A percentile compares a stretch with the other conserved stretches of the same genome.
phyloP scores from a whole-genome alignment of 2,888 invertebrate species.

The Caenorhabditis sp. region DNA sequence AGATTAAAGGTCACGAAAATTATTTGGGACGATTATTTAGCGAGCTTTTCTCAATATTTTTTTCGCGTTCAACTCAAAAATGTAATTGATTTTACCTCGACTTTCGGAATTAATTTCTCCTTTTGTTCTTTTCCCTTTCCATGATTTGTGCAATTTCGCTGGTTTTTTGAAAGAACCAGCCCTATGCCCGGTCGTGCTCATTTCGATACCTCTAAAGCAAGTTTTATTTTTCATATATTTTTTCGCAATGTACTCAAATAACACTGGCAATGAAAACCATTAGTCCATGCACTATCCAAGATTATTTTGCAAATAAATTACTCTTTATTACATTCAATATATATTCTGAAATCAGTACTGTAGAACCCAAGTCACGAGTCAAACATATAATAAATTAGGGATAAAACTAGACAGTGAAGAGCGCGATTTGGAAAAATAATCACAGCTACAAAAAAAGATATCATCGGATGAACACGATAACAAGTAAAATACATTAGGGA shows the following conservation, averaged over 20 bases:
- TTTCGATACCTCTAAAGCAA: background rate
- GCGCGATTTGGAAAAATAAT: constrained; percentile 8
- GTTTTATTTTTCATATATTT: background rate
- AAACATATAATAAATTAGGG: constrained; percentile 23
- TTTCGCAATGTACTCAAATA: background rate
- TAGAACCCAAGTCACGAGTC: constrained; percentile 17
- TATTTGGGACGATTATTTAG: too few species aligned
- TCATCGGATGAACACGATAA: background rate
- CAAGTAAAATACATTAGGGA: constrained; percentile 7
- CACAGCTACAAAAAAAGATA: constrained; percentile 17
- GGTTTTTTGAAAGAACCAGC: constrained; percentile 88
- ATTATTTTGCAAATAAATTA: background rate
- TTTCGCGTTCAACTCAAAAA: too few species aligned
- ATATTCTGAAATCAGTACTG: constrained; percentile 14
- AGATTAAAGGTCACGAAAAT: too few species aligned
- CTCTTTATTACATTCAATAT: background rate
- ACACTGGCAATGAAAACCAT: background rate
- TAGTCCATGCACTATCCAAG: too few species aligned
- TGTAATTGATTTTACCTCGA: too few species aligned
- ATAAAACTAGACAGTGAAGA: constrained; percentile 5
- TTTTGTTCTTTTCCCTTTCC: constrained; percentile 86
- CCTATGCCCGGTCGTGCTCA: constrained; percentile 76
- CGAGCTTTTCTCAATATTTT: too few species aligned
- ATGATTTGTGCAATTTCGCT: constrained; percentile 91
- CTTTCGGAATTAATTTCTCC: constrained; percentile 75